Base-by-base conservation (phyloP, 2,113 vertebrate species). In the Neofelis nebulosa region DNA sequence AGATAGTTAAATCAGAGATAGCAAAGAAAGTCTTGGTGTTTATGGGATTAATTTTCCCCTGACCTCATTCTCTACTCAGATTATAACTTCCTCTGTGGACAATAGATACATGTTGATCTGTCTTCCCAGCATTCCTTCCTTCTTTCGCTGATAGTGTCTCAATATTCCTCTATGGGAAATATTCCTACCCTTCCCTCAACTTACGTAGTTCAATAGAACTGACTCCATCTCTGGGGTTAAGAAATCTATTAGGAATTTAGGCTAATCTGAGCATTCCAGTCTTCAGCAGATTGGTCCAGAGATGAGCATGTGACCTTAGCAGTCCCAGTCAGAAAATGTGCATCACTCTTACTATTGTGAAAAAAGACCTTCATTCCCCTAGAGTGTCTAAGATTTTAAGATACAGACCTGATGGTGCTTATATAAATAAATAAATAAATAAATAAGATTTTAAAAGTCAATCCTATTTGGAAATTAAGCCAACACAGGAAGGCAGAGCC, bases 401-500 rank as follows among this genome's bases (percentile, higher is more conserved):
- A 83, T 11, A 38, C 16, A 94, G 90, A 36, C 11, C 4, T 68
- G 23, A 21, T 76, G 27, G 41, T 71, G 13, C 52, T 92, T 82
- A 83, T 65, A 50, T 74, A 41, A 73, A 73, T 41, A 74, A 74
- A 74, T 73, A 48, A 52, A 52, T 52, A 16, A 52, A 52, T 15
- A 7, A 55, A 79, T 9, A 52, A 18, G 21, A 31, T 76, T 29
- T 48, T 9, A 68, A 89, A 61, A n/a, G 9, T 21, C 33, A 18
- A 50, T 14, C 8, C n/a, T 45, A 55, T 63, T 68, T 93, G 41
- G n/a, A 95, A 95, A 95, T 65, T 82, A 93, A 87, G 31, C n/a
- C 57, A 83, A 41, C 29, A 73, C 25, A 38, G 19, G 31, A 79
- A 91, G 27, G 36, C 38, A 68, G 31, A 82, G 52, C 11, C 73